Evolutionary conservation across 2,888 invertebrate genomes (phyloP), one percentile per base, ranked within the genome.

Genomic region (Myathropa florea): DNA sequence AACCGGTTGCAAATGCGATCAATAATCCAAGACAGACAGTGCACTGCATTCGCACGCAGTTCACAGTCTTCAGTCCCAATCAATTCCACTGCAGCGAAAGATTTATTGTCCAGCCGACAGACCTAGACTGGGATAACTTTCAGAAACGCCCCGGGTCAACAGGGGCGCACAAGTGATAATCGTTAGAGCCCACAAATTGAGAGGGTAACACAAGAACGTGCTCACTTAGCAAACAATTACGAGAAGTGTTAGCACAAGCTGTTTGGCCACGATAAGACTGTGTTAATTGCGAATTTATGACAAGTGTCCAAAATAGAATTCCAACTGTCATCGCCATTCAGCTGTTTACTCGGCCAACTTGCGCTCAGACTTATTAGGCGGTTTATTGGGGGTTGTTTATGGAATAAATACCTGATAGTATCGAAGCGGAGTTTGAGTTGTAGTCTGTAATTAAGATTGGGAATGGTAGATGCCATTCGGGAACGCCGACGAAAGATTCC

Each of bases 181-280:
- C 33, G 28, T 23, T 33, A 21, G 68, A 57, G 39, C 26, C 30
- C 61, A 60, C 26, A 36, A 61, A 39, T 46, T 30, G 9, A 33
- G 33, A 33, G 33, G 30, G 14, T 33, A 57, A 53, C 63, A 73
- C 68, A 18, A 75, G 68, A 81, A 81, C 81, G 81, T 81, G 81
- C 61, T 81, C 59, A 59, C 39, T 64, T 21, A 53, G 61, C 57
- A 55, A 36, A 61, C n/a, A 72, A 30, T 39, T 28, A 36, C 28
- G 4, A 61, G 28, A 55, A 28, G 73, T 80, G 67, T 80, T 67
- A 61, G 14, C 46, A 46, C 39, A 55, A 24, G 28, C 55, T 68
- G 64, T 30, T 36, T 12, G 36, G 3, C n/a, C 33, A 14, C 4
- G 55, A 77, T 28, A 68, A 70, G 63, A 4, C 30, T 18, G 63